These are phyloP conservation scores for Campoplex nolae DNA, from an alignment of 2,888 invertebrate genomes.

Conservation along the genomic window DNA sequence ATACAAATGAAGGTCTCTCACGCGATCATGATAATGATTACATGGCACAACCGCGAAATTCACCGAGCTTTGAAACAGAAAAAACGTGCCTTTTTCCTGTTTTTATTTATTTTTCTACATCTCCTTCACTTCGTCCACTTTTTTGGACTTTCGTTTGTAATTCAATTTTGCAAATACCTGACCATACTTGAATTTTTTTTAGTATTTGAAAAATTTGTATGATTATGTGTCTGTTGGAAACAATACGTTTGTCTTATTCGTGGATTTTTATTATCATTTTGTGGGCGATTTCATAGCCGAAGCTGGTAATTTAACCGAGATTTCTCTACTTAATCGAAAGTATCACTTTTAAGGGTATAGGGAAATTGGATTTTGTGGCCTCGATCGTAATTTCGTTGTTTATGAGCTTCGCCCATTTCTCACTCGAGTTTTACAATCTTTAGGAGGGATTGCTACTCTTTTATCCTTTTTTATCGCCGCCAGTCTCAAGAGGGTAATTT, in stretches of 20 bases:
- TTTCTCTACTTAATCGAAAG: slow-evolving; percentile 42
- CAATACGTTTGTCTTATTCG: background rate
- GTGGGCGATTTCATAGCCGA: background rate
- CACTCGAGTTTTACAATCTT: slow-evolving; percentile 59
- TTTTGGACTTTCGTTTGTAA: background rate
- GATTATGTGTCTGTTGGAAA: background rate
- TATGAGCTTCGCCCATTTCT: slow-evolving; percentile 48
- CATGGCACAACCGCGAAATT: slow-evolving; percentile 46
- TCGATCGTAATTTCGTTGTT: slow-evolving; percentile 54
- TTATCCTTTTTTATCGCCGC: slow-evolving; percentile 15
- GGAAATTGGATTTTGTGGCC: slow-evolving; percentile 39
- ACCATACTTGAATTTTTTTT: background rate
- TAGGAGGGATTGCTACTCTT: slow-evolving; percentile 20
- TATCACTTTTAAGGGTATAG: slow-evolving; percentile 48
- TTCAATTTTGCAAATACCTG: background rate
- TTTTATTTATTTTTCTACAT: background rate
- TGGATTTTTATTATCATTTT: slow-evolving; percentile 9
- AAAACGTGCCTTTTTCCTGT: background rate
- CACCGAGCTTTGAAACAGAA: slow-evolving; percentile 2
- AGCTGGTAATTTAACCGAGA: slow-evolving; percentile 32
- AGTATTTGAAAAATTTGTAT: background rate
- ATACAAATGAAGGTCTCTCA: slow-evolving; percentile 70
- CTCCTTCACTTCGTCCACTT: background rate
- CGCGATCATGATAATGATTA: slow-evolving; percentile 70
- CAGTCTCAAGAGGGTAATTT: slow-evolving; percentile 16